These are phyloP conservation scores for Eumerus sabulonum DNA, from an alignment of 2,888 invertebrate genomes.

Conservation along the genomic window DNA sequence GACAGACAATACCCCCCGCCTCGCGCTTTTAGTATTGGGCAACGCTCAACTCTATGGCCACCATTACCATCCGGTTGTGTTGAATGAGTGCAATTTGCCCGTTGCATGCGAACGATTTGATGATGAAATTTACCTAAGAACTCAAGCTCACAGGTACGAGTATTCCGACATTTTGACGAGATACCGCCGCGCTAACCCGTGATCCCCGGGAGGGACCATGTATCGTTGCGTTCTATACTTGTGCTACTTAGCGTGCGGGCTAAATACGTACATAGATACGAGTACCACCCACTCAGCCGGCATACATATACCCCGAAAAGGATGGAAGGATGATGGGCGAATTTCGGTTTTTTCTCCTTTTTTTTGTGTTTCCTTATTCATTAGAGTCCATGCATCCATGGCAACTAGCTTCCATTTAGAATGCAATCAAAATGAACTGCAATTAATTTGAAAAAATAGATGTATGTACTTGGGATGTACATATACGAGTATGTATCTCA, in stretches of 20 bases:
- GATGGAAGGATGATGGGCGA: not conserved
- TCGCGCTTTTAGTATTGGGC: not conserved
- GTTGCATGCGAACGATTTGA: slow-evolving; percentile 46
- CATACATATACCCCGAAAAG: not conserved
- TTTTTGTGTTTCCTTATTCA: not conserved
- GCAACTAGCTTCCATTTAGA: slow-evolving; percentile 35
- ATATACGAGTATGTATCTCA: too few relatives aligned
- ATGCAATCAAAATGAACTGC: slow-evolving; percentile 54
- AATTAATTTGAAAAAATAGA: slow-evolving; percentile 58
- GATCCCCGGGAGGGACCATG: not conserved
- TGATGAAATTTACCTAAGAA: slow-evolving; percentile 42
- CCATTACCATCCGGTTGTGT: not conserved
- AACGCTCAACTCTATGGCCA: not conserved
- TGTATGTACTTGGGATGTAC: too few relatives aligned
- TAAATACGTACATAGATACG: slow-evolving; percentile 4
- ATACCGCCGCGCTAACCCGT: slow-evolving; percentile 3
- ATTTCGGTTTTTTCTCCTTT: not conserved
- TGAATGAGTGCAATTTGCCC: not conserved
- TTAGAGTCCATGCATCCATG: slow-evolving; percentile 23
- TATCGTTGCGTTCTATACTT: slow-evolving; percentile 11
- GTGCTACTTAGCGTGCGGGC: slow-evolving; percentile 16
- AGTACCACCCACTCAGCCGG: slow-evolving; percentile 6
- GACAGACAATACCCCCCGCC: slow-evolving; percentile 1
- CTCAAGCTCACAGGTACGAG: slow-evolving; percentile 21
- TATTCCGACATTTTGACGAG: slow-evolving; percentile 14